These are phyloP conservation scores for Styela clava DNA, from an alignment of 23 tunicate genomes.

Conservation along the genomic window DNA sequence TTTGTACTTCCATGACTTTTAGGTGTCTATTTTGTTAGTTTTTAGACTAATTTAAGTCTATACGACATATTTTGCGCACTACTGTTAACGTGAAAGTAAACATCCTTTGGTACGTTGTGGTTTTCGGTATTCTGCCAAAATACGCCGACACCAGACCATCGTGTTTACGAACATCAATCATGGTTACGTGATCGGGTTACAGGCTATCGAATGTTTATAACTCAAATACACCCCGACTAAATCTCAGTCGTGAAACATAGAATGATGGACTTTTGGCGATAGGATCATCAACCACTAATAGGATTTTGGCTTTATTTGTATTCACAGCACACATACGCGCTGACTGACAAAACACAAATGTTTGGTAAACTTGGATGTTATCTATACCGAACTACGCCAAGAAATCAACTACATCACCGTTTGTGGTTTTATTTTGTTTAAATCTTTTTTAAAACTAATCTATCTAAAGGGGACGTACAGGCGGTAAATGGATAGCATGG, in stretches of 20 bases:
- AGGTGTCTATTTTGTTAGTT: no score
- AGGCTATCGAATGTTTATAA: not conserved
- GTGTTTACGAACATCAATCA: not conserved
- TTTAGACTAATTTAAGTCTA: no score
- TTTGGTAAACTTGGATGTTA: not conserved
- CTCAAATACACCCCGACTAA: not conserved
- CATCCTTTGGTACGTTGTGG: no score
- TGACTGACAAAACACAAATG: not conserved
- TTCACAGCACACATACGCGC: not conserved
- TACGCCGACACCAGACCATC: not conserved
- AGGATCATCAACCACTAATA: not conserved
- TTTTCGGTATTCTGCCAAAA: not conserved
- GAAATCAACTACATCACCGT: no score
- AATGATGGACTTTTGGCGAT: not conserved
- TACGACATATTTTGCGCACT: no score
- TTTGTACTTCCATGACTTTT: no score
- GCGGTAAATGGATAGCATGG: no score
- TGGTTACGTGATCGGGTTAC: not conserved
- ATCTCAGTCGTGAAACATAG: not conserved
- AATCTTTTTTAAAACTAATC: no score
- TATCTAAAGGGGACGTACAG: no score
- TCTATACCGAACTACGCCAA: not conserved
- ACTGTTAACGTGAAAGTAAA: no score
- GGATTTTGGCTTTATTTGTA: not conserved
- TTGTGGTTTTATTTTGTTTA: no score